Percentiles rank a stretch among this genome's conserved stretches.
Evolutionary conservation across 2,797 vertebrate genomes (phyloP).

Genomic region (Remorina albescens): DNA sequence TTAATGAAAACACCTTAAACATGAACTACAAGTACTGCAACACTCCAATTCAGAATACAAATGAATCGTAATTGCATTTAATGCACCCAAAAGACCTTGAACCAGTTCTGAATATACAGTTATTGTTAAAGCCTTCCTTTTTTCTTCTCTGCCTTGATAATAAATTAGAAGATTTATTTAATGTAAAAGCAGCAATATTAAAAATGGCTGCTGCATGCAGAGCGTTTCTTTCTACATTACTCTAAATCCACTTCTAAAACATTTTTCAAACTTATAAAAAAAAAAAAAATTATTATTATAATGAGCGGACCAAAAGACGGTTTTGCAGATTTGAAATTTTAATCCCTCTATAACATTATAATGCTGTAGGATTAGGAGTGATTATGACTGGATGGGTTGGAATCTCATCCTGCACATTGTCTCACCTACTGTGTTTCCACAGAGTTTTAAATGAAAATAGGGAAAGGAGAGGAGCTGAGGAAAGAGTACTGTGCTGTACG

Average conservation of each 20-base stretch:
- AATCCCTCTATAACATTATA: slow-evolving; percentile 65
- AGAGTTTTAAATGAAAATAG: slow-evolving; percentile 26
- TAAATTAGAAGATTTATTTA: too few species aligned
- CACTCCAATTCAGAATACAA: too few species aligned
- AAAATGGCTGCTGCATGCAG: background rate
- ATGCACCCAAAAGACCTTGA: background rate
- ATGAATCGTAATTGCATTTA: background rate
- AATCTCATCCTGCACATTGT: slow-evolving; percentile 33
- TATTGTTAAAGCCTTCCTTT: background rate
- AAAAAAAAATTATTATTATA: too few species aligned
- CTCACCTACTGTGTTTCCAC: slow-evolving; percentile 47
- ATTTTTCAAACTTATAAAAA: slow-evolving; percentile 1
- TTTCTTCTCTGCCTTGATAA: background rate
- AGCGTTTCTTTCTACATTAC: background rate
- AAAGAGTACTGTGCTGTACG: background rate
- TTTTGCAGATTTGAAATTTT: slow-evolving; percentile 36
- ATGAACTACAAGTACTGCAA: background rate
- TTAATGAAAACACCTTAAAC: background rate
- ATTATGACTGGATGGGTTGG: slow-evolving; percentile 62
- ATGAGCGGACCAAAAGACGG: slow-evolving; percentile 17
- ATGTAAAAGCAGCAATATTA: background rate
- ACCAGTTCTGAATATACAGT: background rate
- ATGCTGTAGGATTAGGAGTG: slow-evolving; percentile 71
- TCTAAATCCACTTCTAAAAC: background rate
- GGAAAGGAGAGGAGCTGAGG: slow-evolving; percentile 7